Base-by-base conservation (phyloP, 2,113 vertebrate genomes). In the Seriola dumerili region DNA sequence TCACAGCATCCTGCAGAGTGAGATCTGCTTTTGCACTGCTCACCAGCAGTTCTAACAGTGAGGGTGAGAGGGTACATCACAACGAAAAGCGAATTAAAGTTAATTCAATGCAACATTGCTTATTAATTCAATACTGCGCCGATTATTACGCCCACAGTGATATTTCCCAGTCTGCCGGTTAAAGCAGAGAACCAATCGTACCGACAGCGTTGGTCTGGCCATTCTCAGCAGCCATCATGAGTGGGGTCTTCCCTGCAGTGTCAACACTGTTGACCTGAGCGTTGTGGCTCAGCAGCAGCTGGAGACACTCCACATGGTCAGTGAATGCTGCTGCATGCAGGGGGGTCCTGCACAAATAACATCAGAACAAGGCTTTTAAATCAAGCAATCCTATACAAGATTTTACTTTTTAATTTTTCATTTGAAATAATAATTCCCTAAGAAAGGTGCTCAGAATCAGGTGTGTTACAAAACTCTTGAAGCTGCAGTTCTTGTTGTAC, bases 191-290 rank as follows among this genome's bases (percentile, higher is more conserved):
- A 64, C 36, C 3, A 4, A n/a, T 71, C 93, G 9, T 97, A 99
- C 98, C 98, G 81, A 99, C 97, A 85, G 98, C 96, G 61, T 98
- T 99, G 0, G 98, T 98, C 84, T 99, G 98, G 74, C 98, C 98
- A 17, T 99, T 99, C 92, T 99, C 97, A 59, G 98, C 97, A 38
- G 98, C 97, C 98, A 99, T 99, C 98, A 99, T 99, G 72, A 99
- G 96, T 34, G 98, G 96, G 7, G 97, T 99, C 86, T 97, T 99
- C 79, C 98, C 98, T 72, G 96, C 96, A 66, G 95, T 92, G 82
- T 99, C 98, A 9, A 96, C 92, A 72, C 95, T 92, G 68, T 99
- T 99, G 78, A 99, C 97, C 92, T 98, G 97, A 90, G 97, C 97
- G 14, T 96, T 97, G 93, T 99, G 98, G 86, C 97, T 91, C 89